phyloP scores from a whole-genome alignment of 2,888 invertebrate species.

The Dryococelus australis region DNA sequence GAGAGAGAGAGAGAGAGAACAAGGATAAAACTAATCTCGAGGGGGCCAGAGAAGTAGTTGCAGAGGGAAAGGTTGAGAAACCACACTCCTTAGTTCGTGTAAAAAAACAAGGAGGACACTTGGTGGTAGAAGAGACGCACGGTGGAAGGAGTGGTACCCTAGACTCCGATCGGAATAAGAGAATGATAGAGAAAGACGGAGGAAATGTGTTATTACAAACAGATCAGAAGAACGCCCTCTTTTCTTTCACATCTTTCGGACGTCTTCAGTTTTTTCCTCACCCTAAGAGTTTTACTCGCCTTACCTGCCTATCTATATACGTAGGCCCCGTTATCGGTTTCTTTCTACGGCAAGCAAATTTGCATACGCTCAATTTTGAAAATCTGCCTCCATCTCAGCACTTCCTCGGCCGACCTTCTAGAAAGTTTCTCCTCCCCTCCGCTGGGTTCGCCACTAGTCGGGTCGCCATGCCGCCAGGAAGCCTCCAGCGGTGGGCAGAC shows the following conservation, averaged over 20 bases:
- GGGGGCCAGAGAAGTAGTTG: background rate
- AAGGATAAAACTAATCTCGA: background rate
- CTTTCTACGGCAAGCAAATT: slow-evolving; percentile 29
- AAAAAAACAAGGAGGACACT: background rate
- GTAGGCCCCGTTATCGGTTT: background rate
- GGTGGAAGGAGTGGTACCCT: background rate
- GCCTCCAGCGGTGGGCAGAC: background rate
- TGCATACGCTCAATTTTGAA: slow-evolving; percentile 40
- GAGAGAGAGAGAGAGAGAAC: too few species aligned
- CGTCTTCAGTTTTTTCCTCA: slow-evolving; percentile 5
- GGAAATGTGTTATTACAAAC: background rate
- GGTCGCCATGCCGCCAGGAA: background rate
- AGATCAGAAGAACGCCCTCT: background rate
- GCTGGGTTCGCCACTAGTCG: background rate
- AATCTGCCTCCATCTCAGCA: slow-evolving; percentile 12
- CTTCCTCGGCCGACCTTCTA: background rate
- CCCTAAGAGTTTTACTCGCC: background rate
- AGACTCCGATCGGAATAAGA: background rate
- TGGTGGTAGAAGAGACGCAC: background rate
- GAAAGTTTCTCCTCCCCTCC: slow-evolving; percentile 5
- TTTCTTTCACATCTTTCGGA: slow-evolving; percentile 22
- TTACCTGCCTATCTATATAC: background rate
- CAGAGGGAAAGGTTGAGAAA: slow-evolving; percentile 16
- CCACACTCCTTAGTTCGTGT: background rate
- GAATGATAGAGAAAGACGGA: background rate